These are phyloP conservation scores for Sinotaia quadrata DNA, from an alignment of 2,888 invertebrate species.

Conservation along the genomic window DNA sequence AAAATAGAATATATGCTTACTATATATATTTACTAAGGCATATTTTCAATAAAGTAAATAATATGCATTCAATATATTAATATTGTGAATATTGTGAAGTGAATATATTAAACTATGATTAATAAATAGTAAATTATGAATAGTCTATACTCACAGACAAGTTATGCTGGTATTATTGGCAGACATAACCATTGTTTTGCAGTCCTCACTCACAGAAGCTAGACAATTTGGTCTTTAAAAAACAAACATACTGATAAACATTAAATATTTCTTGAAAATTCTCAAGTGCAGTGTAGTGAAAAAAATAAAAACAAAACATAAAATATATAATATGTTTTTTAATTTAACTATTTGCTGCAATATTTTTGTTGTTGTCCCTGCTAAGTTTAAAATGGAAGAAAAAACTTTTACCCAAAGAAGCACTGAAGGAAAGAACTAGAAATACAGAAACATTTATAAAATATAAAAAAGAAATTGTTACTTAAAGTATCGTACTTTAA, in stretches of 20 bases:
- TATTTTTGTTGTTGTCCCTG: no score
- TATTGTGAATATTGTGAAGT: no score
- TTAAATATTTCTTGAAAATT: neutral
- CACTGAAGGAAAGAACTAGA: neutral
- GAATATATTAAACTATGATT: neutral
- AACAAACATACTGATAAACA: neutral
- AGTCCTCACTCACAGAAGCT: slow-evolving; percentile 68
- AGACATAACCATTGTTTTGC: slow-evolving; percentile 57
- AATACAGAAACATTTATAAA: neutral
- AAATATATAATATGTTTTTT: no score
- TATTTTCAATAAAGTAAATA: no score
- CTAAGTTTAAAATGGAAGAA: no score
- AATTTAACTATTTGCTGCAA: no score
- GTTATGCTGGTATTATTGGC: slow-evolving; percentile 33
- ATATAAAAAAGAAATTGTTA: neutral
- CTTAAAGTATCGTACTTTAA: neutral
- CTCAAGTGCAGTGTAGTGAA: neutral
- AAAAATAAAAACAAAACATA: no score
- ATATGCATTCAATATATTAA: no score
- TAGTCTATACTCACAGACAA: slow-evolving; percentile 72
- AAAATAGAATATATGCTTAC: no score
- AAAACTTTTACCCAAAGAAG: neutral
- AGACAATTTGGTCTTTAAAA: slow-evolving; percentile 57
- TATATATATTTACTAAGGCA: no score
- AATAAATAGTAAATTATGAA: neutral